A percentile compares a stretch with the other conserved stretches of the same genome.
Evolutionary conservation across 2,888 invertebrate genomes (phyloP).

Genomic region (Ectropis crepuscularia): DNA sequence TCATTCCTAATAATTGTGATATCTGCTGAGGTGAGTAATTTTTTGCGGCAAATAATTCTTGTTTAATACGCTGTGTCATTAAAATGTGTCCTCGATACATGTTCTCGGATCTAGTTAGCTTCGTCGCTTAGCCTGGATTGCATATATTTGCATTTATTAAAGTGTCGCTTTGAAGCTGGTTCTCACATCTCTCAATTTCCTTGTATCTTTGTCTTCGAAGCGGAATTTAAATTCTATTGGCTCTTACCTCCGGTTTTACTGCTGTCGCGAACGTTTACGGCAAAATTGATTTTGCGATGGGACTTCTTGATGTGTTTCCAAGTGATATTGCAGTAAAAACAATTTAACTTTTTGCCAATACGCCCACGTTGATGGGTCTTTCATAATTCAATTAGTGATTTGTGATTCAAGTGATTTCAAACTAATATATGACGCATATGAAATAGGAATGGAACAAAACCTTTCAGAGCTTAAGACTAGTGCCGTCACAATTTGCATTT

Average conservation of each 20-base stretch:
- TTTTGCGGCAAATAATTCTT: constrained; percentile 38
- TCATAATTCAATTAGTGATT: background rate
- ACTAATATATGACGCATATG: too few species aligned
- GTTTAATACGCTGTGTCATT: constrained; percentile 37
- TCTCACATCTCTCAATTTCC: constrained; percentile 14
- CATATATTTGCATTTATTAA: constrained; percentile 28
- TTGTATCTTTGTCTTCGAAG: constrained; percentile 17
- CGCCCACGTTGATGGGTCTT: background rate
- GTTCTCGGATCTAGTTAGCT: constrained; percentile 35
- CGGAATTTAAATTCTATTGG: constrained; percentile 26
- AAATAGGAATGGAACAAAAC: too few species aligned
- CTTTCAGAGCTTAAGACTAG: too few species aligned
- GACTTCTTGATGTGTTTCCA: constrained; percentile 14
- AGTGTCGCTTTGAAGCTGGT: constrained; percentile 12
- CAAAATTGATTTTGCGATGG: constrained; percentile 25
- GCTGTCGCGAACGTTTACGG: constrained; percentile 20
- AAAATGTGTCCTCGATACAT: constrained; percentile 48
- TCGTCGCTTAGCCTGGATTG: constrained; percentile 28
- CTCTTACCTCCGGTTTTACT: constrained; percentile 23
- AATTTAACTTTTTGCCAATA: constrained; percentile 7
- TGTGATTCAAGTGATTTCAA: too few species aligned
- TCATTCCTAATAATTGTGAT: constrained; percentile 54
- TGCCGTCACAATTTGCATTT: too few species aligned
- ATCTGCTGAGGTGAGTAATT: constrained; percentile 57
- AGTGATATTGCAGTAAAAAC: constrained; percentile 15